Percentiles rank a stretch among this genome's conserved stretches.
phyloP scores from a whole-genome alignment of 2,797 vertebrate genomes.

The Thalassophryne amazonica region DNA sequence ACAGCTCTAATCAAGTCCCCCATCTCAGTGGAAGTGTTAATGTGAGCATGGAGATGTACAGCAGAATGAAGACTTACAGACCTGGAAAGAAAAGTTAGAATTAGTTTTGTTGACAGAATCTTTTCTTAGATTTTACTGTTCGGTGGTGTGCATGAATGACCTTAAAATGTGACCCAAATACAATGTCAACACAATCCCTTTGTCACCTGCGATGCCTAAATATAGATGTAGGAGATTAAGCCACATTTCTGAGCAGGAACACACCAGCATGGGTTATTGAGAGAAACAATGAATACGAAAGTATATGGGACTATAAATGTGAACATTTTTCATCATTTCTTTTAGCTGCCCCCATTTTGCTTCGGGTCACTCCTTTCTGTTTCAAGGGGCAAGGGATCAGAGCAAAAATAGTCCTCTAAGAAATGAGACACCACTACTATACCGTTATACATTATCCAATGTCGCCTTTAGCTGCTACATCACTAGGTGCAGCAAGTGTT shows the following conservation, averaged over 20 bases:
- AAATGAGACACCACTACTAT: no score
- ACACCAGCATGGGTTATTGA: conserved; percentile 1
- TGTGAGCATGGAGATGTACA: background rate
- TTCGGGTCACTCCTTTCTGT: no score
- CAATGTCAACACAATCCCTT: conserved; percentile 22
- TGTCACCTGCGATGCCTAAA: conserved; percentile 33
- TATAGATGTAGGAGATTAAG: conserved; percentile 27
- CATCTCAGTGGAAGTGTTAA: background rate
- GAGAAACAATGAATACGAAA: no score
- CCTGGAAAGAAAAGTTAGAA: background rate
- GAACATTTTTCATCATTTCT: no score
- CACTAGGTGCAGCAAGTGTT: no score
- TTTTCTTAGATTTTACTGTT: background rate
- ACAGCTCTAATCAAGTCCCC: background rate
- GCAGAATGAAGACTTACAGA: background rate
- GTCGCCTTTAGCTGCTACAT: no score
- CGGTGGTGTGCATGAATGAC: conserved; percentile 14
- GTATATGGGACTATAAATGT: no score
- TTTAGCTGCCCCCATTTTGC: no score
- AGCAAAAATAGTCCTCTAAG: no score
- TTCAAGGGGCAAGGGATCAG: no score
- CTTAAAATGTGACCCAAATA: conserved; percentile 35
- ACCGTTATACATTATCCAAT: no score
- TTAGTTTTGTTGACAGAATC: conserved; percentile 13
- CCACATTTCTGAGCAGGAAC: conserved; percentile 2